A percentile compares a stretch with the other conserved stretches of the same genome.
These are phyloP conservation scores for Lerema accius DNA, from an alignment of 1,140 invertebrate species.

Conservation along the genomic window DNA sequence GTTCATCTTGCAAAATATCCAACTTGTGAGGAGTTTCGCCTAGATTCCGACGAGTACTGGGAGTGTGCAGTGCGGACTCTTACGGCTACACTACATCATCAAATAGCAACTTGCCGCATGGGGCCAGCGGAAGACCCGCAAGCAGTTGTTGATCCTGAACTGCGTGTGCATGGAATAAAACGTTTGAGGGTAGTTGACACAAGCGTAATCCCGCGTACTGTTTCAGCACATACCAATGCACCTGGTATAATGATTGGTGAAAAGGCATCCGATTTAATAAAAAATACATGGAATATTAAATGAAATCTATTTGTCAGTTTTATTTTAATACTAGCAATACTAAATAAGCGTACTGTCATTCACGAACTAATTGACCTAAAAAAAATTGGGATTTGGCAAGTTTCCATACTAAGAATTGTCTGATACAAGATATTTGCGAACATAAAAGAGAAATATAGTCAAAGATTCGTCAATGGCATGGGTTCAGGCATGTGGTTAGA, in stretches of 20 bases:
- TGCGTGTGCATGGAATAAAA: slow-evolving; percentile 81
- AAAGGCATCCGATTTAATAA: slow-evolving; percentile 80
- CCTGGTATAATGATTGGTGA: slow-evolving; percentile 83
- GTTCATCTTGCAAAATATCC: slow-evolving; percentile 76
- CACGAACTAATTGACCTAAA: no score
- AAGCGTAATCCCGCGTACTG: slow-evolving; percentile 82
- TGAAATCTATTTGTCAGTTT: no score
- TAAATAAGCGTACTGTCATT: no score
- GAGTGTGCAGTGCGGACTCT: slow-evolving; percentile 82
- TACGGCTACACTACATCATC: slow-evolving; percentile 83
- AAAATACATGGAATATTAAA: slow-evolving; percentile 51
- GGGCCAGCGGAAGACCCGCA: slow-evolving; percentile 79
- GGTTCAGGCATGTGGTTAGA: no score
- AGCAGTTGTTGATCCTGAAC: slow-evolving; percentile 83
- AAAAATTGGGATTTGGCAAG: no score
- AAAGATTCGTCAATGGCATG: no score
- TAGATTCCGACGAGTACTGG: slow-evolving; percentile 84
- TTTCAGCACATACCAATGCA: slow-evolving; percentile 82
- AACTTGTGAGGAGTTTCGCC: slow-evolving; percentile 68
- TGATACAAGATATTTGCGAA: no score
- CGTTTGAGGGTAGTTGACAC: slow-evolving; percentile 83
- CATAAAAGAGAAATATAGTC: no score
- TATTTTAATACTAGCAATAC: no score
- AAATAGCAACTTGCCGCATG: slow-evolving; percentile 87
- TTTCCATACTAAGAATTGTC: no score